Evolutionary conservation across 2,888 invertebrate species (phyloP), one percentile per base, ranked within the genome.

Genomic region (Ichneumoninae sp.): DNA sequence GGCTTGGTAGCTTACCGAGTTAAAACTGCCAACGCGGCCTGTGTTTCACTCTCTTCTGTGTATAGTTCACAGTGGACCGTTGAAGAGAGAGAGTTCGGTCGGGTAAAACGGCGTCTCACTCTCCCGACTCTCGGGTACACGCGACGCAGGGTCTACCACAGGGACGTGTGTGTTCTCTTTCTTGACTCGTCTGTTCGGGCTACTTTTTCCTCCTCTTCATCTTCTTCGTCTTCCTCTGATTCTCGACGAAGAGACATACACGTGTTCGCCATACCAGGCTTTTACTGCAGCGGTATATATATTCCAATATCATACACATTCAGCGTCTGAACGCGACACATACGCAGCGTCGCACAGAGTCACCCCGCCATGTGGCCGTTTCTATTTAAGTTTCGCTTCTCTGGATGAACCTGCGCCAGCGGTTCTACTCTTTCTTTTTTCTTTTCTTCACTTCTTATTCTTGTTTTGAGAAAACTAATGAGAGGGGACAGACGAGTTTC

Each of bases 351-450:
- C 88, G 60, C 30, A 22, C 26, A 90, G 90, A 90, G 90, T 90
- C 10, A 90, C 91, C 91, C 91, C 91, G 92, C 91, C 92, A 93
- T 93, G 92, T 92, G 92, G 90, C 89, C 65, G 88, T 82, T 84
- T 92, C 91, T 93, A 93, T 93, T 93, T 93, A 91, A 90, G 92
- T 91, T 40, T 57, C 57, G 36, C n/a, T 36, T 57, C 36, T 72
- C 10, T 54, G 40, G n/a, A 33, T 54, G 47, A 30, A 47, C 44
- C 44, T 26, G 60, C 57, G 70, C 70, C 60, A 57, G 57, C 40
- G 44, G n/a, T 33, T 72, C 60, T 44, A 52, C 52, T 66, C 74
- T 50, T 22, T 22, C 22, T 22, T 47, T 40, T 50, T 62, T 6
- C 0, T 33, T 6, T 33, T 33, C 33, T 33, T 33, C 6, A 6